Conservation (phyloP, 2,797 vertebrate species). For the Pipistrellus pygmaeus region DNA sequence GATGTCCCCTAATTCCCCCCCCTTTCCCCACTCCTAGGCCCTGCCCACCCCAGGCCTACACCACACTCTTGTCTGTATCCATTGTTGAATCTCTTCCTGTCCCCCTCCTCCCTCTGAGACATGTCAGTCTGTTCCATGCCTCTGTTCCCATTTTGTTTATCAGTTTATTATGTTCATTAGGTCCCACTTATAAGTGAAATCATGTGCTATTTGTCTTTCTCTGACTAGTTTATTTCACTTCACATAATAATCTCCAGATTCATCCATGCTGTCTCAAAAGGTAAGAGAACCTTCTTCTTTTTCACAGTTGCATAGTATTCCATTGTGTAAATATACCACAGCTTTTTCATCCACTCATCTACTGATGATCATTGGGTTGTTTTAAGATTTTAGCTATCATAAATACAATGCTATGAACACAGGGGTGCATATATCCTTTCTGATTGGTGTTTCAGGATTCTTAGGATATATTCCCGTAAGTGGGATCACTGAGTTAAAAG, state of each 20-base stretch:
- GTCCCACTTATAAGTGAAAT: not conserved
- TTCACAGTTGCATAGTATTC: not conserved
- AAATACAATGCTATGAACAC: not conserved
- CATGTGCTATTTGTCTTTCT: not conserved
- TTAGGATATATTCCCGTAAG: not conserved
- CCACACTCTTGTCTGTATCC: not conserved
- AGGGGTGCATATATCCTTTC: not conserved
- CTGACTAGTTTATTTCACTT: not conserved
- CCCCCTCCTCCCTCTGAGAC: not conserved
- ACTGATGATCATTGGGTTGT: not conserved
- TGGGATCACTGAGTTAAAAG: not conserved
- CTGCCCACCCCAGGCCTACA: not conserved
- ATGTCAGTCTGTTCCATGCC: not conserved
- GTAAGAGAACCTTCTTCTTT: not conserved
- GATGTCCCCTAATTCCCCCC: no score
- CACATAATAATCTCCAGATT: not conserved
- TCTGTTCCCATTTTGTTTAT: not conserved
- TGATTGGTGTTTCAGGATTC: not conserved
- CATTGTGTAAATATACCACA: not conserved
- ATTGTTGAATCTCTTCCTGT: not conserved
- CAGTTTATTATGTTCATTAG: not conserved
- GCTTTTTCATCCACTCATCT: not conserved
- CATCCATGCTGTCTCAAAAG: not conserved
- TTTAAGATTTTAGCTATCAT: not conserved
- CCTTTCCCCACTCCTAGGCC: no score